These are phyloP conservation scores for Antheraea assamensis DNA, from an alignment of 2,888 invertebrate genomes.

Conservation along the genomic window DNA sequence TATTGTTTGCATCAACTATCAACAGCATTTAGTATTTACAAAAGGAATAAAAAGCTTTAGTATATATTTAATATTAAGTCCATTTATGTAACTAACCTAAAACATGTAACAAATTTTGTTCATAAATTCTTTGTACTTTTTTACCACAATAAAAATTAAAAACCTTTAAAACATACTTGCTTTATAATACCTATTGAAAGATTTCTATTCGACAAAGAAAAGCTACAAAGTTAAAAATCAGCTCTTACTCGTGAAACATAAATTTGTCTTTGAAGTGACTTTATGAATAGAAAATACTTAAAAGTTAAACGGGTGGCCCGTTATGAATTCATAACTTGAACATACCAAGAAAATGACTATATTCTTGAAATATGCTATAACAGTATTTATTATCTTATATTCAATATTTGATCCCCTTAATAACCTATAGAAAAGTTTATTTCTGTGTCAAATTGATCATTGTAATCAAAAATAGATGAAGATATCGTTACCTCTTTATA, in stretches of 20 bases:
- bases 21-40: too few relatives aligned
- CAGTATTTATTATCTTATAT: neutral
- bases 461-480: too few relatives aligned
- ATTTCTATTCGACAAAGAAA: neutral
- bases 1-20: too few relatives aligned
- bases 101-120: too few relatives aligned
- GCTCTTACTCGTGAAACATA: neutral
- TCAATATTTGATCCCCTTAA: neutral
- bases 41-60: too few relatives aligned
- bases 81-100: too few relatives aligned
- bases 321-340: neutral
- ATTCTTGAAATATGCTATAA: neutral
- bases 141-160: too few relatives aligned
- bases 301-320: neutral
- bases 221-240: neutral
- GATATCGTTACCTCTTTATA: too few relatives aligned
- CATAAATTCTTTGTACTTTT: too few relatives aligned
- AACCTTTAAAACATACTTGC: neutral
- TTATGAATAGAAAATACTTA: neutral
- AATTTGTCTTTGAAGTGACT: neutral
- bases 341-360: neutral
- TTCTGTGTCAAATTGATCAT: too few relatives aligned
- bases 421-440: too few relatives aligned
- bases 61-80: too few relatives aligned
- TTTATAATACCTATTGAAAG: neutral